These are phyloP conservation scores for Epicauta chinensis DNA, from an alignment of 1,140 invertebrate genomes.

Conservation along the genomic window DNA sequence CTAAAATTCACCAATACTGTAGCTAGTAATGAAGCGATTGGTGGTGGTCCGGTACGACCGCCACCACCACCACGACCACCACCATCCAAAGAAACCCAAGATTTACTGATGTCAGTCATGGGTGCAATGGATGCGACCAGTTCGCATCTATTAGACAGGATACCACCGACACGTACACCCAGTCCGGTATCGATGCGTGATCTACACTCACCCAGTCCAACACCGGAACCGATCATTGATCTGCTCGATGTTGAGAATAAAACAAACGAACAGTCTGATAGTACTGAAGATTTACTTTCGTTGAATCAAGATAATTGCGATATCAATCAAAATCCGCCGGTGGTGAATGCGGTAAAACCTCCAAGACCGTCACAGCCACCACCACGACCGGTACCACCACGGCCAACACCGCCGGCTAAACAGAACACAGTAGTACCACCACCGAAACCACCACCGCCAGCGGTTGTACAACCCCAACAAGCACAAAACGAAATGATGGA, in stretches of 20 bases:
- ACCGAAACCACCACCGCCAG: constrained; percentile 32
- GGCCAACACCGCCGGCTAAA: constrained; percentile 18
- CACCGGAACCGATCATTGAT: constrained; percentile 66
- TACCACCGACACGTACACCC: constrained; percentile 73
- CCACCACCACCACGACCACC: constrained; percentile 46
- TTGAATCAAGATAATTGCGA: constrained; percentile 31
- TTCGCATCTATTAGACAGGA: constrained; percentile 70
- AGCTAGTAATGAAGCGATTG: constrained; percentile 19
- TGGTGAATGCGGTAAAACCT: constrained; percentile 14
- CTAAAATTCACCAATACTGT: constrained; percentile 30
- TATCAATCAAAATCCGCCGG: constrained; percentile 44
- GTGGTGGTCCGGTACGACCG: constrained; percentile 36
- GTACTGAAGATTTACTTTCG: constrained; percentile 25
- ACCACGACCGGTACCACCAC: constrained; percentile 41
- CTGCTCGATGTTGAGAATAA: constrained; percentile 49
- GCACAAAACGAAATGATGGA: constrained; percentile 38
- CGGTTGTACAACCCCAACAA: neutral
- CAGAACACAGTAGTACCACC: no score
- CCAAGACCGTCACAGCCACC: constrained; percentile 28
- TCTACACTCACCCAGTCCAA: constrained; percentile 75
- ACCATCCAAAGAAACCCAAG: constrained; percentile 70
- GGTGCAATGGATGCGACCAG: constrained; percentile 84
- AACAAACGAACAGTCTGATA: neutral
- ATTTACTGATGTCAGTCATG: constrained; percentile 77
- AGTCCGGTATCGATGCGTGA: constrained; percentile 74